Evolutionary conservation across 2,113 vertebrate genomes (phyloP), one percentile per base, ranked within the genome.

Genomic region (Brevimyrus niger): DNA sequence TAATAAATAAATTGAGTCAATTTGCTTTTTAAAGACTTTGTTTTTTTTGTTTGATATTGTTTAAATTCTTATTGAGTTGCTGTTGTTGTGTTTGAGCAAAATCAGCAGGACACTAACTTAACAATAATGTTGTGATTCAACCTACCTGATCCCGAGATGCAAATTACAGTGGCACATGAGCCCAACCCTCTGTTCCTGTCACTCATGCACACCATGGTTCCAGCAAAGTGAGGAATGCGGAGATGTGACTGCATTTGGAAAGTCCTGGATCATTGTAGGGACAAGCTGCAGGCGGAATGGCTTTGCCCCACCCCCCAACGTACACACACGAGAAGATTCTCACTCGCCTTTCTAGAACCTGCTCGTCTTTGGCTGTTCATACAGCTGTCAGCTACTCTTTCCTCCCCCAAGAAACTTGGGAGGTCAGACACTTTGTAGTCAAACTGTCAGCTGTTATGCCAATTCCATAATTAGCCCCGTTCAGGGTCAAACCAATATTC

Each of bases 371-470:
- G 61, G n/a, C 4, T 11, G 73, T 46, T 83, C 88, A 73, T 82
- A 90, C 95, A 96, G 95, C 94, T 96, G 95, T 94, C 92, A 7
- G 90, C 2, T 6, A 42, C 89, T 15, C 4, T 80, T 80, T 55
- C 90, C 53, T 84, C 88, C 84, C 87, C 85, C 17, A 90, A 88
- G 31, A 55, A 44, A 83, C 15, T 53, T 73, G 89, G 85, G 87
- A 91, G 91, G 92, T 83, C 55, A 91, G 91, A 92, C 95, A 95
- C 95, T 95, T 95, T 93, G 94, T 93, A 48, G 93, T 91, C 89
- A 92, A 92, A 92, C 94, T 94, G 95, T 96, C 96, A 96, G 95
- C 96, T 96, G 96, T 96, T 89, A 93, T 82, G 69, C 91, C 91
- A 91, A 88, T 90, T 93, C 95, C 94, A 91, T 93, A 96, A 96